Base-by-base conservation (phyloP, 92 coral and sea anemone genomes). In the Scolanthus callimorphus region DNA sequence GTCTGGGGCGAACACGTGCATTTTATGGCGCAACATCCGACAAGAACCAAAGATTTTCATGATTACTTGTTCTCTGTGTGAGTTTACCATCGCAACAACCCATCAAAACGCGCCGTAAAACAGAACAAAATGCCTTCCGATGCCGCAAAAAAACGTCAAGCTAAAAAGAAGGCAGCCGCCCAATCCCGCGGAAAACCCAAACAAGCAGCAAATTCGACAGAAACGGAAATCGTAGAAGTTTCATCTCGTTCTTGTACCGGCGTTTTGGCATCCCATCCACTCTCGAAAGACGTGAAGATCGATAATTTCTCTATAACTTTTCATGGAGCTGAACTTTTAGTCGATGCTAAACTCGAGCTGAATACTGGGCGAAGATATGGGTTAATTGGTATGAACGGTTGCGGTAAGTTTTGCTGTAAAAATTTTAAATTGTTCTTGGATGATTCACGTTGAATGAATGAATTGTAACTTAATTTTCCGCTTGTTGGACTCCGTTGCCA, bases 81-180 rank as follows among this genome's bases (percentile, higher is more conserved):
- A n/a, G n/a, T n/a, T n/a, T n/a, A n/a, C n/a, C n/a, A n/a, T n/a
- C n/a, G n/a, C n/a, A n/a, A n/a, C n/a, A n/a, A n/a, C n/a, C n/a
- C 10, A 21, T 0, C 39, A 21, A 23, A 24, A 15, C 6, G 15
- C 43, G 15, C 6, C 43, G 6, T 15, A 6, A 23, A 3, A 54
- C 30, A 29, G 27, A 1, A 46, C 39, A 70, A 11, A 28, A 94
- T 94, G 99, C 99, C 99, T 60, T 94, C 99, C 57, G 99, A 94
- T 53, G 87, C 99, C 55, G 99, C 99, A 25, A 94, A 94, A 37
- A 94, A 89, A 68, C 99, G 99, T 46, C 99, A 94, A 62, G 99
- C 99, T 1, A 94, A 94, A 87, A 94, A 94, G 62, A 94, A 94
- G 43, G 96, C 99, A 39, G 94, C 91, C 17, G 96, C 96, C 11